Evolutionary conservation across 1,140 invertebrate species (phyloP), one percentile per base, ranked within the genome.

Genomic region (Ptiloglossa arizonensis): DNA sequence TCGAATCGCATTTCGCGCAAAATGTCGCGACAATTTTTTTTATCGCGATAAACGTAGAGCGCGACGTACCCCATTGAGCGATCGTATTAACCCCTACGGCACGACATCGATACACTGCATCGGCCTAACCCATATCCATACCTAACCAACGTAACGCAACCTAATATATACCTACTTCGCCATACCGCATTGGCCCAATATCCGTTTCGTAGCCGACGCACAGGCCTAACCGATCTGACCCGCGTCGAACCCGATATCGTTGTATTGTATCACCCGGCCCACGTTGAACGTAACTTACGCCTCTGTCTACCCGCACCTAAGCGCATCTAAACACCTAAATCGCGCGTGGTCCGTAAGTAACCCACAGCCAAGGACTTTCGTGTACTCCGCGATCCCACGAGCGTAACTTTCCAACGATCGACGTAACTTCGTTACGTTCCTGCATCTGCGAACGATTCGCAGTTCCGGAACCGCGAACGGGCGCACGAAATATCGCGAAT

Each of bases 81-180:
- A 35, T 71, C 29, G 24, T 4, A 71, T 60, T 71, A 48, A 48
- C n/a, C 52, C 29, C 15, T 19, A 19, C 5, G 66, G 50, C 32
- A 19, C 60, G 41, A 44, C n/a, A 48, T 24, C 41, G 56, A 22
- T 46, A 44, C 27, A 32, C 24, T 44, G 41, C n/a, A 24, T 17
- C 13, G 56, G 60, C 15, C 27, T 62, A 46, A 13, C 41, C 22
- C 1, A 56, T 15, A 35, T 56, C 50, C 67, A 35, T 56, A n/a
- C 19, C 9, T 9, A 11, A 41, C 17, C 24, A 17, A 48, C 13
- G 27, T 13, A 32, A 29, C 44, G 24, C 54, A 29, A 56, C 24
- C 54, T 13, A 56, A 56, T 29, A n/a, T 44, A 63, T 19, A 5
- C n/a, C n/a, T n/a, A n/a, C 35, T 5, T 35, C 35, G 35, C 5